Evolutionary conservation across 2,888 invertebrate species (phyloP).

Genomic region (Pelosia muscerda): DNA sequence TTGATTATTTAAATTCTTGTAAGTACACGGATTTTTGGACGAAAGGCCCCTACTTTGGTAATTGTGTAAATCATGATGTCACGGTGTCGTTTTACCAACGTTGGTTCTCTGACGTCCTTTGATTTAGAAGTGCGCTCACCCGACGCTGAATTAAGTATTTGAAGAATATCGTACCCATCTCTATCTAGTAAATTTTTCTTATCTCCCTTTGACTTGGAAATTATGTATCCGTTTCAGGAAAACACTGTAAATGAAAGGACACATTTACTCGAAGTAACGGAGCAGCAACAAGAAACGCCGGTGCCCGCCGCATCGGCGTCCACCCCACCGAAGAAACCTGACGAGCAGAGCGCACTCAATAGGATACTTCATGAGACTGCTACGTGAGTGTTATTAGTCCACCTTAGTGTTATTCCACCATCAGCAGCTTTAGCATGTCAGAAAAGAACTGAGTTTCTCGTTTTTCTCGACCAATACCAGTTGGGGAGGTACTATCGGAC

Average conservation of each 20-base stretch:
- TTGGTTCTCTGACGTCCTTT: neutral
- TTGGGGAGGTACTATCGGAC: too few relatives aligned
- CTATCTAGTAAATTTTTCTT: neutral
- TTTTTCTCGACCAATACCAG: too few relatives aligned
- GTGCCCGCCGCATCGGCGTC: constrained; percentile 83
- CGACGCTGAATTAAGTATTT: neutral
- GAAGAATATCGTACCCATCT: neutral
- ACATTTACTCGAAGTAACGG: constrained; percentile 92
- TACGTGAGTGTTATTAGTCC: constrained; percentile 91
- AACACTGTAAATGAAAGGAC: constrained; percentile 91
- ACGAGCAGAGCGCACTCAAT: constrained; percentile 96
- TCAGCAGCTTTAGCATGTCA: neutral
- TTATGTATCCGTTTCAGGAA: constrained; percentile 64
- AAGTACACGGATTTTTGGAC: neutral
- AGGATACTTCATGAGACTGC: constrained; percentile 96
- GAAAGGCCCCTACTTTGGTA: too few relatives aligned
- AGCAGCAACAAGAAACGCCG: constrained; percentile 90
- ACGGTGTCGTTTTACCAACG: too few relatives aligned
- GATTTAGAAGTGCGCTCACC: neutral
- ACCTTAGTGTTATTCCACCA: neutral
- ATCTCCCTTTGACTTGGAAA: too few relatives aligned
- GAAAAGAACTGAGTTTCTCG: neutral
- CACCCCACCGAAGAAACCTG: constrained; percentile 93
- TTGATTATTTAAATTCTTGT: neutral
- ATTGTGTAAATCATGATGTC: neutral